Percentiles rank a stretch among this genome's conserved stretches.
Conservation (phyloP, 2,797 vertebrate genomes). For the Clarias pachynema region DNA sequence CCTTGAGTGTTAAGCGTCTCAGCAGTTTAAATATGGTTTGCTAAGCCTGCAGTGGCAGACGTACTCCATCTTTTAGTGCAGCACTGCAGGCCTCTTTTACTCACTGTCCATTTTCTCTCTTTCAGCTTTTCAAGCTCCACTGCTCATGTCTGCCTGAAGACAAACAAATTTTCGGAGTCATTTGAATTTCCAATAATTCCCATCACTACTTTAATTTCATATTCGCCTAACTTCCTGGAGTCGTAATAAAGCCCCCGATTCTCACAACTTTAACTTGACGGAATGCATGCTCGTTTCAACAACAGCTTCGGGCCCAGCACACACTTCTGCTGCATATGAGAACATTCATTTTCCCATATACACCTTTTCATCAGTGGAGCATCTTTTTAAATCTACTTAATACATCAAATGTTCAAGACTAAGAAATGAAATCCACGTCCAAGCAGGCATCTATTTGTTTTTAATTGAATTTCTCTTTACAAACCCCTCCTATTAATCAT, state of each 20-base stretch:
- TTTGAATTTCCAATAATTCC: slow-evolving; percentile 19
- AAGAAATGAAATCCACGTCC: neutral
- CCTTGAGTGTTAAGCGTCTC: neutral
- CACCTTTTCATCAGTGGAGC: neutral
- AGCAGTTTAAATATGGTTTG: neutral
- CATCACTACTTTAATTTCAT: neutral
- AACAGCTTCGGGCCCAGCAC: neutral
- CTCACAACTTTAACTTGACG: neutral
- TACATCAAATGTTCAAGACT: neutral
- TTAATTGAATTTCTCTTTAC: neutral
- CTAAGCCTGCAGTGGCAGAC: neutral
- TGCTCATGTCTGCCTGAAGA: neutral
- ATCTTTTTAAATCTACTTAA: neutral
- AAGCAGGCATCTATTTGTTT: neutral
- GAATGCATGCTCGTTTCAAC: neutral
- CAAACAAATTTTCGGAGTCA: neutral
- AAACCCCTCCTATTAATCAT: neutral
- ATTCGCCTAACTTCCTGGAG: neutral
- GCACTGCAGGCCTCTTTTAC: neutral
- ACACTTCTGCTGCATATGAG: neutral
- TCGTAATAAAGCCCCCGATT: neutral
- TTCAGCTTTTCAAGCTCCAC: neutral
- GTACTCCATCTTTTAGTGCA: neutral
- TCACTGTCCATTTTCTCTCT: neutral
- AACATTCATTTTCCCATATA: neutral